These are phyloP conservation scores for Drosophila anomalipes DNA, from an alignment of 2,888 invertebrate species.

Conservation along the genomic window DNA sequence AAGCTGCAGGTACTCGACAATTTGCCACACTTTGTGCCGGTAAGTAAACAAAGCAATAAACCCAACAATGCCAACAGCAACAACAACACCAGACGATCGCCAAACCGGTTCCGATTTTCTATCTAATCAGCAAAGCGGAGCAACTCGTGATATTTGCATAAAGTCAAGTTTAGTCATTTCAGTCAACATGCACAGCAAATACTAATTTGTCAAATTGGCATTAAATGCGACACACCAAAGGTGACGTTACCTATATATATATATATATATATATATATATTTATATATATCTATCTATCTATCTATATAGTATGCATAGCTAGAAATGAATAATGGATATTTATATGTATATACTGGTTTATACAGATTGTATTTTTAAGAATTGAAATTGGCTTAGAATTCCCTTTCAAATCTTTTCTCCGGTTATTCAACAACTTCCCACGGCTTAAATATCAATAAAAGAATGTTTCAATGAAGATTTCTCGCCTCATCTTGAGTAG, in stretches of 20 bases:
- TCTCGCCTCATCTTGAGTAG: conserved; percentile 30
- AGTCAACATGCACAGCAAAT: conserved; percentile 19
- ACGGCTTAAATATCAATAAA: conserved; percentile 27
- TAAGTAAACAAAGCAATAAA: conserved; percentile 85
- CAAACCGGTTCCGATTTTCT: conserved; percentile 36
- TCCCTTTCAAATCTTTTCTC: not conserved
- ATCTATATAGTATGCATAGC: not conserved
- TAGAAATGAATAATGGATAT: conserved; percentile 5
- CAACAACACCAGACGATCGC: not conserved
- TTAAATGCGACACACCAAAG: conserved; percentile 56
- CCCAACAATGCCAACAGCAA: not conserved
- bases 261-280: not conserved
- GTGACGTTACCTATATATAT: conserved; percentile 12
- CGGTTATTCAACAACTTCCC: conserved; percentile 21
- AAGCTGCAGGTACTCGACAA: conserved; percentile 97
- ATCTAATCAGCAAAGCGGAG: conserved; percentile 54
- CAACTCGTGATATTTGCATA: conserved; percentile 64
- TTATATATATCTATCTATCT: not conserved
- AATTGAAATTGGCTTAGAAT: not conserved
- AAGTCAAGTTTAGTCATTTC: conserved; percentile 49
- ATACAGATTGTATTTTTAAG: not conserved
- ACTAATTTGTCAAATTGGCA: conserved; percentile 75
- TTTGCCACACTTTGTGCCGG: conserved; percentile 97
- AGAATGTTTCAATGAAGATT: conserved; percentile 17
- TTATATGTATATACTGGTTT: not conserved